Percentiles rank a stretch among this genome's conserved stretches.
These are phyloP conservation scores for Suillia variegata DNA, from an alignment of 2,888 invertebrate species.

Conservation along the genomic window DNA sequence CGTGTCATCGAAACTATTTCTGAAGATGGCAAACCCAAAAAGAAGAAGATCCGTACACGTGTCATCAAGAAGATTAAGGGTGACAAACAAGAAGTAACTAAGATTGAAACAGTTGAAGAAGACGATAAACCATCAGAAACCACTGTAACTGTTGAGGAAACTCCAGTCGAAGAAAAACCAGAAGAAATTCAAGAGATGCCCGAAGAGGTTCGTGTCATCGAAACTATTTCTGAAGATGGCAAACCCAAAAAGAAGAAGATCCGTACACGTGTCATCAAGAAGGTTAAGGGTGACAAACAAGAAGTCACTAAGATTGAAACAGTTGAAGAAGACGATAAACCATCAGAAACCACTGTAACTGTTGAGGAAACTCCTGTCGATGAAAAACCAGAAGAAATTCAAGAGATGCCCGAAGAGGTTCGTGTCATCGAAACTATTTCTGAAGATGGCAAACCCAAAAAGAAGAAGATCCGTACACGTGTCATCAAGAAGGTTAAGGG, in stretches of 20 bases:
- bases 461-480: conserved; percentile 25
- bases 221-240: conserved; percentile 14
- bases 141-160: conserved; percentile 13
- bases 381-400: conserved; percentile 14
- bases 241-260: conserved; percentile 14
- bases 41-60: conserved; percentile 15
- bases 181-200: conserved; percentile 18
- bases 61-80: conserved; percentile 17
- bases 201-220: conserved; percentile 17
- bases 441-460: conserved; percentile 27
- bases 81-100: conserved; percentile 16
- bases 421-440: conserved; percentile 22
- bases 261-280: conserved; percentile 17
- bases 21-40: conserved; percentile 17
- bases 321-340: conserved; percentile 16
- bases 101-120: conserved; percentile 18
- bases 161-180: conserved; percentile 11
- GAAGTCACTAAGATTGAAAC: conserved; percentile 19
- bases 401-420: conserved; percentile 26
- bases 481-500: conserved; percentile 27
- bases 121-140: conserved; percentile 16
- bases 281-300: conserved; percentile 15
- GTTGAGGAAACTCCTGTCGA: conserved; percentile 14
- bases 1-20: conserved; percentile 12
- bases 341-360: conserved; percentile 10